phyloP scores from a whole-genome alignment of 2,113 vertebrate species.

The Apteryx owenii region DNA sequence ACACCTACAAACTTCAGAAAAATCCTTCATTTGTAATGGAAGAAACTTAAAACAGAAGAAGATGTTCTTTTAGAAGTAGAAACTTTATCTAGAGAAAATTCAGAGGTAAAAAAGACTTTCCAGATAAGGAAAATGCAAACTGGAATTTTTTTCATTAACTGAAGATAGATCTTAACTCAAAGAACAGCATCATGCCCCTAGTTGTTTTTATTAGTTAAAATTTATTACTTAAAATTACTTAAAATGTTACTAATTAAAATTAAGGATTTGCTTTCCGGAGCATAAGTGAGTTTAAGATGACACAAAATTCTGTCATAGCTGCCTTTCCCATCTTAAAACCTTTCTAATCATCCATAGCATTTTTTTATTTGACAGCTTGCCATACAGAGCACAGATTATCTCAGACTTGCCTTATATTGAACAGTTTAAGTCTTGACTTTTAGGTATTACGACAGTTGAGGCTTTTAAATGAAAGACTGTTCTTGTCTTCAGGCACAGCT shows the following conservation, averaged over 20 bases:
- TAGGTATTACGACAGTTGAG: neutral
- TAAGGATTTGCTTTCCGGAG: neutral
- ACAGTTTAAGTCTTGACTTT: neutral
- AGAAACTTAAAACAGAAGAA: neutral
- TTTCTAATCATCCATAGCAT: neutral
- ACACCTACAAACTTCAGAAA: neutral
- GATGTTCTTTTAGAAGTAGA: neutral
- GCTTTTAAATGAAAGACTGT: neutral
- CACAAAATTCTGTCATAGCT: neutral
- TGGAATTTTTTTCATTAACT: neutral
- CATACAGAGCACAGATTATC: neutral
- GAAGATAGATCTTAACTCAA: neutral
- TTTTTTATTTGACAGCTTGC: neutral
- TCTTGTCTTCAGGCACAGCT: neutral
- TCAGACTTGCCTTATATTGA: neutral
- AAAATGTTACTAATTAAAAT: neutral
- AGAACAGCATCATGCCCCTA: neutral
- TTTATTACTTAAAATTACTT: neutral
- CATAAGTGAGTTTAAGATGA: neutral
- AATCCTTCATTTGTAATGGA: neutral
- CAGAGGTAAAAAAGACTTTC: neutral
- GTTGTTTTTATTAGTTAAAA: neutral
- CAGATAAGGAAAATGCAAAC: neutral
- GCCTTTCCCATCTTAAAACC: neutral
- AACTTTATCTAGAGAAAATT: neutral